phyloP scores from a whole-genome alignment of 2,888 invertebrate genomes.

The Drosophila recens region DNA sequence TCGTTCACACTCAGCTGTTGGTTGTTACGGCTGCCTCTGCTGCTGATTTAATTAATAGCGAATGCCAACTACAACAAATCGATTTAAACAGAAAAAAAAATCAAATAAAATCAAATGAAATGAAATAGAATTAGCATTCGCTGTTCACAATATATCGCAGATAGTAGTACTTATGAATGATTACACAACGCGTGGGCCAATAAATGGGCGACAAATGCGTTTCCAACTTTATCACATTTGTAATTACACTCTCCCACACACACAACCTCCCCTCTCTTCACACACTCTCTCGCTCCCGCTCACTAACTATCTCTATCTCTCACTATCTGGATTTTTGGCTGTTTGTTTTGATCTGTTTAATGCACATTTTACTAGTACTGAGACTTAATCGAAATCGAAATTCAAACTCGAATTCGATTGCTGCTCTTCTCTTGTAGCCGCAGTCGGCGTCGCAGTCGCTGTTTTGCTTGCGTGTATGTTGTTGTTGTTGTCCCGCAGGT shows the following conservation, averaged over 20 bases:
- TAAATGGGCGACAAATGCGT: slow-evolving; percentile 40
- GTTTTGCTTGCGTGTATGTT: slow-evolving; percentile 42
- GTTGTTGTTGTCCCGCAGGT: slow-evolving; percentile 28
- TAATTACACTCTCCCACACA: slow-evolving; percentile 32
- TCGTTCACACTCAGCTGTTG: slow-evolving; percentile 55
- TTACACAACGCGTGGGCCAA: slow-evolving; percentile 78
- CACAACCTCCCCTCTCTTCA: neutral
- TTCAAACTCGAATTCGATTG: slow-evolving; percentile 30
- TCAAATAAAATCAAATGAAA: slow-evolving; percentile 55
- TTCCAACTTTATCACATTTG: slow-evolving; percentile 40
- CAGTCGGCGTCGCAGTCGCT: slow-evolving; percentile 2
- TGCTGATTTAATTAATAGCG: slow-evolving; percentile 77
- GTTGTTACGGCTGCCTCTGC: slow-evolving; percentile 51
- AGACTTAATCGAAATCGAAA: slow-evolving; percentile 20
- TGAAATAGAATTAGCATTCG: slow-evolving; percentile 64
- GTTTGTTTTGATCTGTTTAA: slow-evolving; percentile 62
- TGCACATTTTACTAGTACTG: slow-evolving; percentile 38
- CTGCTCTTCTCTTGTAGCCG: slow-evolving; percentile 11
- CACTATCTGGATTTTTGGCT: slow-evolving; percentile 30
- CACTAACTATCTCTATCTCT: neutral
- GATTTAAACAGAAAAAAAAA: slow-evolving; percentile 66
- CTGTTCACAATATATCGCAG: slow-evolving; percentile 2
- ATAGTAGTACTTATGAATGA: slow-evolving; percentile 64
- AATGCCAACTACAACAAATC: slow-evolving; percentile 80
- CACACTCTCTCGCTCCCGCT: slow-evolving; percentile 3